Conservation (phyloP, 1,140 invertebrate species). For the Nasonia giraulti region DNA sequence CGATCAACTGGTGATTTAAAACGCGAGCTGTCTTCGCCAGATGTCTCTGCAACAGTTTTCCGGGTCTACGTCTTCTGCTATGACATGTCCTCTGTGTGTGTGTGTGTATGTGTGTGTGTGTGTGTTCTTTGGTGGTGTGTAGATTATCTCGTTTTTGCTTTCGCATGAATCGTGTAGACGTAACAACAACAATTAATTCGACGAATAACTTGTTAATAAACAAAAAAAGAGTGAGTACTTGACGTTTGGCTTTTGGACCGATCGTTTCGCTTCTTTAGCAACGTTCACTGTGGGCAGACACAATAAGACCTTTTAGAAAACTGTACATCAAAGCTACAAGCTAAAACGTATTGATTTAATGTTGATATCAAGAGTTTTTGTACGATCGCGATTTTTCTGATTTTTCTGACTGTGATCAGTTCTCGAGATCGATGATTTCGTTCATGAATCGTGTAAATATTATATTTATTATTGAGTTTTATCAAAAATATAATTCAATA, state of each 20-base stretch:
- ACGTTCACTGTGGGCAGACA: neutral
- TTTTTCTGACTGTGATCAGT: neutral
- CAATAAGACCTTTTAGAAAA: neutral
- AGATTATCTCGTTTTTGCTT: neutral
- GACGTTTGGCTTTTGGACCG: neutral
- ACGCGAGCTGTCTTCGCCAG: no score
- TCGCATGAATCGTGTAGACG: neutral
- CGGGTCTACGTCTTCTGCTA: no score
- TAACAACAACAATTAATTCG: neutral
- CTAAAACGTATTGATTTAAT: slow-evolving; percentile 16
- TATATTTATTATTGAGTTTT: neutral
- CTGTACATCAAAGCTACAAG: neutral
- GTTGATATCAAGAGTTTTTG: neutral
- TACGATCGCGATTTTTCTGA: neutral
- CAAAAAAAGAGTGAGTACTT: slow-evolving; percentile 13
- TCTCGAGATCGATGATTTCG: neutral
- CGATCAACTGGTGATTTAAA: no score
- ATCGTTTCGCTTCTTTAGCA: neutral
- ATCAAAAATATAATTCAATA: neutral
- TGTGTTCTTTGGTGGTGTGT: neutral
- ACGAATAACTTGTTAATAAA: slow-evolving; percentile 14
- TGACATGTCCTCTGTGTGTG: no score
- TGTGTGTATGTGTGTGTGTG: no score
- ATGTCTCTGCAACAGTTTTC: no score
- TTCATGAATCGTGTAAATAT: neutral